These are phyloP conservation scores for Hormiphora californensis DNA, from an alignment of 37 sponge, comb jelly and placozoan genomes.

Conservation along the genomic window DNA sequence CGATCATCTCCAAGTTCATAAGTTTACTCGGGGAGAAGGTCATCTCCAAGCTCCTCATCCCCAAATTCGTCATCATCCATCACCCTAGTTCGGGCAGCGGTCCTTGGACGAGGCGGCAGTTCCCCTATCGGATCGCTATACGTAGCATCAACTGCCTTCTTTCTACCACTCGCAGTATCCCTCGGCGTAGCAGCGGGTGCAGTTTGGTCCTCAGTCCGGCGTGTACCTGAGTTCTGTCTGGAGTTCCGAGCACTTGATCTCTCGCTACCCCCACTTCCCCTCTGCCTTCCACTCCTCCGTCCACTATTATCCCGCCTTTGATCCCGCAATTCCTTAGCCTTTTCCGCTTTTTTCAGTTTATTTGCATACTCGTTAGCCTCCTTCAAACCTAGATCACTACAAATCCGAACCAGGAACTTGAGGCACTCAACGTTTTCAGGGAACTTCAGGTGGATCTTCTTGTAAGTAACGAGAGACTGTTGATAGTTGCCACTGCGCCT, in stretches of 20 bases:
- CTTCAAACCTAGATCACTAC: conserved; percentile 84
- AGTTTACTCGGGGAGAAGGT: conserved; percentile 63
- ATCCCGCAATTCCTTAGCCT: conserved; percentile 60
- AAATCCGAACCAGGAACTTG: conserved; percentile 82
- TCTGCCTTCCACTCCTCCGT: conserved; percentile 51
- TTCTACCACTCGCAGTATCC: not conserved
- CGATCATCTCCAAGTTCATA: not conserved
- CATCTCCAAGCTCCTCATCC: conserved; percentile 84
- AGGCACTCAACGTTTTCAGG: conserved; percentile 89
- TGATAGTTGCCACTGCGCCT: conserved; percentile 90
- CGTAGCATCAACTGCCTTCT: conserved; percentile 59
- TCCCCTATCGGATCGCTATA: conserved; percentile 89
- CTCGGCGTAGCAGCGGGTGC: too few species aligned
- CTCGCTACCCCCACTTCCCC: conserved; percentile 54
- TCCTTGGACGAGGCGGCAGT: conserved; percentile 73
- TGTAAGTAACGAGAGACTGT: conserved; percentile 79
- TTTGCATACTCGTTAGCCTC: conserved; percentile 76
- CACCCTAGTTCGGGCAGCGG: conserved; percentile 59
- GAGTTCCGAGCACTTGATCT: not conserved
- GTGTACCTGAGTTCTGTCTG: conserved; percentile 17
- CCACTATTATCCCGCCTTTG: conserved; percentile 41
- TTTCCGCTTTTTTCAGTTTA: conserved; percentile 84
- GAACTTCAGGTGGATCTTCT: conserved; percentile 71
- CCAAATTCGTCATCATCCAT: conserved; percentile 70
- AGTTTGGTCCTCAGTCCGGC: not conserved